Evolutionary conservation across 2,113 vertebrate genomes (phyloP).

Genomic region (Rhagologus leucostigma): DNA sequence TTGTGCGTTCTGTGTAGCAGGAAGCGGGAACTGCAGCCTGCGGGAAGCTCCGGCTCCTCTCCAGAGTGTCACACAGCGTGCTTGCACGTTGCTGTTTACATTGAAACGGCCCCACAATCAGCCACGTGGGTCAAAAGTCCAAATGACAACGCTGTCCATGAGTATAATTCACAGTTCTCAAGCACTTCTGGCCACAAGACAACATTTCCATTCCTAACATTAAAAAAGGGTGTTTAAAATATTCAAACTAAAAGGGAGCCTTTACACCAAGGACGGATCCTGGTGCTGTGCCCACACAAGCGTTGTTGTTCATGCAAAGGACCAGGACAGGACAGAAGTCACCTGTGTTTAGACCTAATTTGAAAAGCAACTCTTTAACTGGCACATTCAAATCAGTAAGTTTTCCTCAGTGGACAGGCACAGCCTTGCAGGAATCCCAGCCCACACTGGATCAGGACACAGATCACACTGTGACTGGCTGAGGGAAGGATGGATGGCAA

Average conservation of each 20-base stretch:
- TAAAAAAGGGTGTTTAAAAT: not conserved
- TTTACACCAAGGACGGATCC: not conserved
- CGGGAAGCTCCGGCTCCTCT: not conserved
- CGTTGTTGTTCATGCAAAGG: fast-evolving
- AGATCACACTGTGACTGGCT: fast-evolving
- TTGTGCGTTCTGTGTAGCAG: fast-evolving
- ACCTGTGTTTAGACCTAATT: not conserved
- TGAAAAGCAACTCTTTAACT: not conserved
- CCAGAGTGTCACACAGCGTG: fast-evolving
- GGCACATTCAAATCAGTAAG: fast-evolving
- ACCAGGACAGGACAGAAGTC: not conserved
- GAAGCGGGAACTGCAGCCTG: not conserved
- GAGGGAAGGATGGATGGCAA: not conserved
- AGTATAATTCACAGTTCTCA: not conserved
- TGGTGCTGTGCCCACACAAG: fast-evolving
- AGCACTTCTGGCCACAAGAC: not conserved
- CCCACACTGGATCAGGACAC: not conserved
- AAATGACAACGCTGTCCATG: fast-evolving
- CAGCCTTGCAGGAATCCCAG: not conserved
- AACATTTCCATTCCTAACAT: not conserved
- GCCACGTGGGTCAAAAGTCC: not conserved
- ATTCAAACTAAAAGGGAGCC: not conserved
- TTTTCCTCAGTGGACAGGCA: not conserved
- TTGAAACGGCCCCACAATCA: not conserved
- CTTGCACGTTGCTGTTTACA: not conserved